These are phyloP conservation scores for Cuniculus paca DNA, from an alignment of 2,797 vertebrate genomes.

Conservation along the genomic window DNA sequence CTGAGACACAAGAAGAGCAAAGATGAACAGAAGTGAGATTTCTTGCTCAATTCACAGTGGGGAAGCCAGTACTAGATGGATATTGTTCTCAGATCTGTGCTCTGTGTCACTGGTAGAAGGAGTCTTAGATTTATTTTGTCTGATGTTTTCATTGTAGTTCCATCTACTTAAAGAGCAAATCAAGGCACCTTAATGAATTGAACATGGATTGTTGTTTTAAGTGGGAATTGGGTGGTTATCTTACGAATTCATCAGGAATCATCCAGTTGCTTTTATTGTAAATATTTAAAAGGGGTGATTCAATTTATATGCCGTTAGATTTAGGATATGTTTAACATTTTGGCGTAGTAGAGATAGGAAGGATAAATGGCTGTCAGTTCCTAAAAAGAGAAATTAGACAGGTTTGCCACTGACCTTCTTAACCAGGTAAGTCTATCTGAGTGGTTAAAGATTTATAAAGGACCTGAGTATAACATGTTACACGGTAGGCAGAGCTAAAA, in stretches of 20 bases:
- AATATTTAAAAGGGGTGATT: constrained; percentile 56
- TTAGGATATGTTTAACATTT: constrained; percentile 54
- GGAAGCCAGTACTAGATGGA: not conserved
- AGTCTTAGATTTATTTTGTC: not conserved
- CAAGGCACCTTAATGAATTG: not conserved
- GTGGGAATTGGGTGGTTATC: not conserved
- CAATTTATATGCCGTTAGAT: constrained; percentile 9
- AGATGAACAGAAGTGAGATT: not conserved
- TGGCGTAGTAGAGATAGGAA: not conserved
- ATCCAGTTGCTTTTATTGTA: constrained; percentile 6
- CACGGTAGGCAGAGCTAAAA: not conserved
- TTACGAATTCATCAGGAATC: constrained; percentile 47
- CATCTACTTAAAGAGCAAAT: constrained; percentile 13
- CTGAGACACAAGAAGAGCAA: not conserved
- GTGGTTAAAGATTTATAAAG: constrained; percentile 34
- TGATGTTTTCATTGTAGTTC: not conserved
- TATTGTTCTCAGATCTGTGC: not conserved
- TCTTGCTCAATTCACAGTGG: not conserved
- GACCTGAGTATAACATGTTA: not conserved
- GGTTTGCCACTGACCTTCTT: not conserved
- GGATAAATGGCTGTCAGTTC: constrained; percentile 44
- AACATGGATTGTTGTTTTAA: constrained; percentile 35
- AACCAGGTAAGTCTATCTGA: not conserved
- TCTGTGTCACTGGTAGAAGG: not conserved
- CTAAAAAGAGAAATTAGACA: constrained; percentile 21